These are phyloP conservation scores for Lynx canadensis DNA, from an alignment of 2,113 vertebrate species.

Conservation along the genomic window DNA sequence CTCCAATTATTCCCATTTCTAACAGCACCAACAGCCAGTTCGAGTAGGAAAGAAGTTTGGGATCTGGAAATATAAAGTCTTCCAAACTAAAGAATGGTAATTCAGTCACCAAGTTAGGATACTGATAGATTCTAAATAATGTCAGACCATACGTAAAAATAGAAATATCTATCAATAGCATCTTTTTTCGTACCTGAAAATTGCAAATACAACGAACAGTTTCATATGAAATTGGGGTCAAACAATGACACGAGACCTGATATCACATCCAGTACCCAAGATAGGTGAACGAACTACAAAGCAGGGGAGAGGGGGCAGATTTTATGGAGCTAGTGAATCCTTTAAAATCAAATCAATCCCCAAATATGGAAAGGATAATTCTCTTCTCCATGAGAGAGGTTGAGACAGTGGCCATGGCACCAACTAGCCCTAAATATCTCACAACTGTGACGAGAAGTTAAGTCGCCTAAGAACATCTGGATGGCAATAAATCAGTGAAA, in stretches of 20 bases:
- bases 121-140: neutral
- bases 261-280: neutral
- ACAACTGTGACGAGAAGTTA: slow-evolving; percentile 66
- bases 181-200: neutral
- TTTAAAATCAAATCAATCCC: slow-evolving; percentile 49
- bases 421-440: slow-evolving; percentile 67
- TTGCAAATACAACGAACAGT: neutral
- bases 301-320: neutral
- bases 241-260: neutral
- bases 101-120: neutral
- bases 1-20: neutral
- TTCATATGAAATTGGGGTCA: neutral
- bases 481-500: slow-evolving; percentile 75
- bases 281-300: neutral
- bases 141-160: neutral
- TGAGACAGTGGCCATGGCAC: slow-evolving; percentile 47
- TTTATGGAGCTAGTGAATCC: slow-evolving; percentile 15
- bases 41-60: neutral
- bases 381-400: neutral
- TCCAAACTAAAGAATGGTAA: neutral
- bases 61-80: neutral
- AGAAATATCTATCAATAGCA: neutral
- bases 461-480: slow-evolving; percentile 71
- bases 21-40: neutral
- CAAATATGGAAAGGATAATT: slow-evolving; percentile 50